Evolutionary conservation across 2,888 invertebrate genomes (phyloP), one percentile per base, ranked within the genome.

Genomic region (Agonum fuliginosum): DNA sequence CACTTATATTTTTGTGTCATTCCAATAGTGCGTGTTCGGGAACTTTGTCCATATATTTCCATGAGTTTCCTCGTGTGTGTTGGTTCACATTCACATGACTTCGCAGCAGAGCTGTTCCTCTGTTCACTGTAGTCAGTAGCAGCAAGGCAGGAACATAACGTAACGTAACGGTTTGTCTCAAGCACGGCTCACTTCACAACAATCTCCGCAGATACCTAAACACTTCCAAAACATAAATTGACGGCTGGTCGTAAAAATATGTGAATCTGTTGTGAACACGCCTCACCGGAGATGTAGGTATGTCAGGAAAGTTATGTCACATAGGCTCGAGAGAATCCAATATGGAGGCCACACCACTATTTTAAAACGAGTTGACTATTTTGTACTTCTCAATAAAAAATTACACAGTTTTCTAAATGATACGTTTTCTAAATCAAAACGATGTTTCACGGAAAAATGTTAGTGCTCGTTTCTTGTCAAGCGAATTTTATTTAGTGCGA

Each of bases 241-340:
- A 67, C 67, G 67, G 62, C 14, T 51, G 67, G 75, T 67, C 75
- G 75, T 75, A 75, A 75, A 75, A 75, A 75, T 75, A 75, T 75
- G 75, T 75, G 75, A 51, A 65, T 75, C 75, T 75, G 65, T 65
- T 75, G 51, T 30, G 51, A 75, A 67, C 65, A 74, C 65, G n/a
- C 22, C 37, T 5, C 41, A 30, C 30, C 19, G 20, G 37, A 41
- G 19, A 67, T 54, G 22, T 67, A 67, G 41, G 67, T n/a, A 12
- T 22, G 22, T 17, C 37, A 20, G 67, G 22, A 58, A 17, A 5
- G 46, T 17, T 14, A 46, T 30, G n/a, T n/a, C n/a, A 46, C 46
- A 17, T 17, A 46, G 17, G 46, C 46, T 10, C 17, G 14, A 17
- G 4, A 37, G 12, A 10, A n/a, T 37, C 46, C 17, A 17, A 17